Evolutionary conservation across 2,113 vertebrate species (phyloP).

Genomic region (Megalops atlanticus): DNA sequence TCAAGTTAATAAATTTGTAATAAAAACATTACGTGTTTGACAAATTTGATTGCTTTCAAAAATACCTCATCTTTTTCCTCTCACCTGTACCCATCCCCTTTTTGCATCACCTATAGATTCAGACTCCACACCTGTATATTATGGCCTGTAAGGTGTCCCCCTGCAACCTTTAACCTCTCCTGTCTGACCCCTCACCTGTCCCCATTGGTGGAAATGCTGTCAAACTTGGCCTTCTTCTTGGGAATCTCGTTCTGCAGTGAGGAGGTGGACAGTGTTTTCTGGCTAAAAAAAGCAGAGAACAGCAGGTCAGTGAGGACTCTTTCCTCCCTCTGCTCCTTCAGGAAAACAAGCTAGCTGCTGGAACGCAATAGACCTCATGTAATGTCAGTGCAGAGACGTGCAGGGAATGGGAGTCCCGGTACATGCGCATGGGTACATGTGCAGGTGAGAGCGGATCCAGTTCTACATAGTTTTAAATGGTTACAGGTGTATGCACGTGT

Average conservation of each 20-base stretch:
- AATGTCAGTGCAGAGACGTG: too few relatives aligned
- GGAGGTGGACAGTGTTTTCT: conserved; percentile 82
- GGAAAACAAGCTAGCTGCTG: not conserved
- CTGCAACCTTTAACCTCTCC: not conserved
- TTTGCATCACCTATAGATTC: not conserved
- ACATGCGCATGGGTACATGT: not conserved
- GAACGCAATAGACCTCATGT: too few relatives aligned
- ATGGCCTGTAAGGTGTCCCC: too few relatives aligned
- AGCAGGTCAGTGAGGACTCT: not conserved
- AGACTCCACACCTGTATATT: too few relatives aligned
- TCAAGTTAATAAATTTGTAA: too few relatives aligned
- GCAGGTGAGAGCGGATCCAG: not conserved
- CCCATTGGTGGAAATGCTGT: conserved; percentile 77
- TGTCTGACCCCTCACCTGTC: conserved; percentile 65
- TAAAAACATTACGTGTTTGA: too few relatives aligned
- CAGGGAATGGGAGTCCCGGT: too few relatives aligned
- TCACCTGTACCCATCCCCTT: not conserved
- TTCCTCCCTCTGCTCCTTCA: not conserved
- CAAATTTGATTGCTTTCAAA: not conserved
- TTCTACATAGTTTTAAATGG: not conserved
- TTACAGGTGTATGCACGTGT: too few relatives aligned
- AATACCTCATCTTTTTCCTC: not conserved
- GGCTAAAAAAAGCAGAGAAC: conserved; percentile 54
- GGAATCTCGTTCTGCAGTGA: conserved; percentile 83
- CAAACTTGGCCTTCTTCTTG: conserved; percentile 84